Conservation (phyloP, 2,113 vertebrate species). For the Ammodytes dubius region DNA sequence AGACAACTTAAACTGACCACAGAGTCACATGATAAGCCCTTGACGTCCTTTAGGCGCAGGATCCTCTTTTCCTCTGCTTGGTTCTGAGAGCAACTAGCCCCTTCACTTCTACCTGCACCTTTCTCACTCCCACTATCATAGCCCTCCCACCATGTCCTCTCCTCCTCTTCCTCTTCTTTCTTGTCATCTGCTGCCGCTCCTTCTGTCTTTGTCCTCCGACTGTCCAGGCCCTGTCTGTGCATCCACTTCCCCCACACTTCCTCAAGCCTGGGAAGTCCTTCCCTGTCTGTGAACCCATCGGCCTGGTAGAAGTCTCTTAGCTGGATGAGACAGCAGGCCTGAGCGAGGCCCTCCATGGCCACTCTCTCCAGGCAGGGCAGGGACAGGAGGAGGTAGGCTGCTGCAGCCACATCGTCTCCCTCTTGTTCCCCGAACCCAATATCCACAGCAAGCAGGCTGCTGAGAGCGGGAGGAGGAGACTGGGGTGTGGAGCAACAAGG, state of each 20-base stretch:
- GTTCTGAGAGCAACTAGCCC: not conserved
- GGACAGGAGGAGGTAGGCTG: conserved; percentile 80
- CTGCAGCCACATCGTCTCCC: conserved; percentile 56
- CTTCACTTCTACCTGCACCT: conserved; percentile 22
- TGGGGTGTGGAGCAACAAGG: conserved; percentile 20
- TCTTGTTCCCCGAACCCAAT: conserved; percentile 78
- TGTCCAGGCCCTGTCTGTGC: not conserved
- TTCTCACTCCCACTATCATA: conserved; percentile 38
- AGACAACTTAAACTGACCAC: conserved; percentile 66
- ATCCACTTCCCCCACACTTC: conserved; percentile 71
- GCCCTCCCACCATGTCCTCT: conserved; percentile 25
- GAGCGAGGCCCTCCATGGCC: conserved; percentile 75
- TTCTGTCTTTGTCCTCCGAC: not conserved
- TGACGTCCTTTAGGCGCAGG: conserved; percentile 71
- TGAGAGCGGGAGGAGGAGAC: conserved; percentile 53
- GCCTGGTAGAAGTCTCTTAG: conserved; percentile 56
- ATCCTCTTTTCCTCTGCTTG: conserved; percentile 23
- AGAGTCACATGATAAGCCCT: conserved; percentile 63
- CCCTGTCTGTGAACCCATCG: conserved; percentile 62
- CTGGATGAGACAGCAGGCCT: conserved; percentile 76
- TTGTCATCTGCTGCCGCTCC: conserved; percentile 6
- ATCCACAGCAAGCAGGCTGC: conserved; percentile 80
- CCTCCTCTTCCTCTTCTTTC: conserved; percentile 35
- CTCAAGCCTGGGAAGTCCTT: conserved; percentile 64
- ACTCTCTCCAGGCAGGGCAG: conserved; percentile 74